Percentiles rank a stretch among this genome's conserved stretches.
Conservation (phyloP, 2,113 vertebrate species). For the Neolamprologus toae region DNA sequence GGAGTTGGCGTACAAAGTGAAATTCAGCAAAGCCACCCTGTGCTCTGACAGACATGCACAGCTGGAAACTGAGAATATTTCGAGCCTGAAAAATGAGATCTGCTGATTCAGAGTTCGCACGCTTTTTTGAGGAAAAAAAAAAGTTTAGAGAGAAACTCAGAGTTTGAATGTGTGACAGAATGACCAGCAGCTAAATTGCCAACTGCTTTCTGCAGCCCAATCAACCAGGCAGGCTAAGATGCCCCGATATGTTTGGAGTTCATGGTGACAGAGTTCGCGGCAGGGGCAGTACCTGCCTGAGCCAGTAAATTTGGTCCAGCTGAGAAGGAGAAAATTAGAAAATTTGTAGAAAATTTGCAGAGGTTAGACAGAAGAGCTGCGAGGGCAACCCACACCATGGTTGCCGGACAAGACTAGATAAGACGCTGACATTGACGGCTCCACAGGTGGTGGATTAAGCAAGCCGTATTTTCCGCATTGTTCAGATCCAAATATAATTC, state of each 20-base stretch:
- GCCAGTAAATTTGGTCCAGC: not conserved
- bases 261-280: not conserved
- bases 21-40: not conserved
- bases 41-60: not conserved
- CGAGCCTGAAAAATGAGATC: not conserved
- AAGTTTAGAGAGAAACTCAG: not conserved
- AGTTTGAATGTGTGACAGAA: not conserved
- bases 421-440: not conserved
- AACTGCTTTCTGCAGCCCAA: not conserved
- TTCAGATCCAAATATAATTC: not conserved
- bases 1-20: not conserved
- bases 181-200: not conserved
- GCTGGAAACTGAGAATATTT: not conserved
- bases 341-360: not conserved
- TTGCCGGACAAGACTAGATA: not conserved
- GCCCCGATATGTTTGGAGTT: not conserved
- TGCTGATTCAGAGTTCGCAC: not conserved
- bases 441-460: not conserved
- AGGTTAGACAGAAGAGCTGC: not conserved
- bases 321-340: not conserved
- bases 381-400: not conserved
- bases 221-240: not conserved
- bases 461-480: not conserved
- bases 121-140: not conserved
- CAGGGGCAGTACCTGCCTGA: not conserved